Evolutionary conservation across 2,888 invertebrate species (phyloP).

Genomic region (Protonemura montana): DNA sequence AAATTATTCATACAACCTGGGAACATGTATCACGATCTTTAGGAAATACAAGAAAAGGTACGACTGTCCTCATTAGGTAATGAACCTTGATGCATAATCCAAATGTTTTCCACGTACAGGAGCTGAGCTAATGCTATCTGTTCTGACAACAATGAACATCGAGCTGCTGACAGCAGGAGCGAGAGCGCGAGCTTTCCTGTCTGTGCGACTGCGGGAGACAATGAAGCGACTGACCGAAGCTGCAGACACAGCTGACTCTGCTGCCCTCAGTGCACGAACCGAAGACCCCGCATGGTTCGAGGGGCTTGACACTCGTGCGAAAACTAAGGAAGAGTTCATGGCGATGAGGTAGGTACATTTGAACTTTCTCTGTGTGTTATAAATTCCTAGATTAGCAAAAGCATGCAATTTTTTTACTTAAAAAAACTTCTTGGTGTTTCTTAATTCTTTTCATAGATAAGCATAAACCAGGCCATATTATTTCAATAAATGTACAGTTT

Average conservation of each 20-base stretch:
- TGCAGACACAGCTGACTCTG: conserved; percentile 18
- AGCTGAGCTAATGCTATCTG: conserved; percentile 75
- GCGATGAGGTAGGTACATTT: conserved; percentile 58
- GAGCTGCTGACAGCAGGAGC: conserved; percentile 75
- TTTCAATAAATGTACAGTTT: too few species aligned
- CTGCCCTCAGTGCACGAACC: conserved; percentile 64
- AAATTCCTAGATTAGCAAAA: too few species aligned
- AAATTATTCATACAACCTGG: too few species aligned
- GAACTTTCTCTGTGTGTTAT: too few species aligned
- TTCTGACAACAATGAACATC: conserved; percentile 72
- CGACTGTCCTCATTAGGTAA: too few species aligned
- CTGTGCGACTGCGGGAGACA: conserved; percentile 69
- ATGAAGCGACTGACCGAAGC: conserved; percentile 53
- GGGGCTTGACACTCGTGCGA: conserved; percentile 72
- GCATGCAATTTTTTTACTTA: too few species aligned
- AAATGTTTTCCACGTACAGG: conserved; percentile 58
- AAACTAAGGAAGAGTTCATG: conserved; percentile 86
- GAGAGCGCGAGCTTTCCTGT: conserved; percentile 77
- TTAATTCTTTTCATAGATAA: too few species aligned
- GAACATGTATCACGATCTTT: too few species aligned
- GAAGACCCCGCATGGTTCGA: conserved; percentile 84
- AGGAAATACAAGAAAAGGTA: too few species aligned
- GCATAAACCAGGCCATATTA: too few species aligned
- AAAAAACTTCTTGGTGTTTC: too few species aligned
- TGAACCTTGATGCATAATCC: too few species aligned